Evolutionary conservation across 2,797 vertebrate species (phyloP), one percentile per base, ranked within the genome.

Genomic region (Gymnoscopelus braueri): DNA sequence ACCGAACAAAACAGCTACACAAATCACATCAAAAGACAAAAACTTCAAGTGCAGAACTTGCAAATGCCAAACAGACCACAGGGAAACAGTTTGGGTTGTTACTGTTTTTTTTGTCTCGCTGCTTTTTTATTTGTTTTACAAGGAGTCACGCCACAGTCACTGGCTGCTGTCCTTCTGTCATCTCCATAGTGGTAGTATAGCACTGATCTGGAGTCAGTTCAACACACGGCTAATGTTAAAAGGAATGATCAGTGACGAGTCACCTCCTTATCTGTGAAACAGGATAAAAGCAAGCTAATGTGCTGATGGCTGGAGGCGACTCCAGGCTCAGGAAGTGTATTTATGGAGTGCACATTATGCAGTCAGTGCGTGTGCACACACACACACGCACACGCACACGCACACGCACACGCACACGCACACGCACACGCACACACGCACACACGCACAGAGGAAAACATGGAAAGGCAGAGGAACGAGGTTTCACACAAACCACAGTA

Each of bases 191-290:
- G 0, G 2, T 75, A 71, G 63, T 7, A 0, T 1, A 65, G 54
- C 23, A 0, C 67, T 73, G 77, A 79, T 83, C 77, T 24, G 54
- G 32, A 74, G 74, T 81, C 85, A 47, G 74, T 24, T 75, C 68
- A 76, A 82, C 86, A 80, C 72, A 44, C 71, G 81, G 84, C 87
- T 88, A 88, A 90, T 87, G 80, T 77, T 75, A 80, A 80, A 59
- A 74, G 64, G 19, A 35, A 85, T 80, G 77, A 88, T 88, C 77
- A 84, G 68, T 67, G 60, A 69, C 29, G 10, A 73, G 69, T 69
- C 51, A 6, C 60, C 49, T 63, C 73, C 62, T 75, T 74, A 63
- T 71, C 61, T 78, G 72, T 48, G 72, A 62, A 76, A 73, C 73
- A 51, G 77, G 78, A 83, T 84, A 83, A 79, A 88, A 78, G 82